Conservation (phyloP, 2,888 invertebrate species). For the Hololepta plana region DNA sequence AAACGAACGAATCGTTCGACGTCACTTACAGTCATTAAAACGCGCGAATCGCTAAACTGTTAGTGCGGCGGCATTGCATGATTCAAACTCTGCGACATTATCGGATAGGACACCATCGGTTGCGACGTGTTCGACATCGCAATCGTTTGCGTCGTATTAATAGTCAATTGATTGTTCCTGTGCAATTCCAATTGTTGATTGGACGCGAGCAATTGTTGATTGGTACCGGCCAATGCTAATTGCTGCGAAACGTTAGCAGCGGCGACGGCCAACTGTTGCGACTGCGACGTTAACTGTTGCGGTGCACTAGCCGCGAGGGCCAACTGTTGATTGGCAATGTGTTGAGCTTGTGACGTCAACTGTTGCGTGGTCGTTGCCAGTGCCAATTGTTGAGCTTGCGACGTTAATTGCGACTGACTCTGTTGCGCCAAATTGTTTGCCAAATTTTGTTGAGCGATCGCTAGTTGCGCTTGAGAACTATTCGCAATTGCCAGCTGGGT, state of each 20-base stretch:
- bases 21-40: too few relatives aligned
- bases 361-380: conserved; percentile 21
- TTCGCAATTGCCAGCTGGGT: conserved; percentile 23
- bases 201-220: conserved; percentile 18
- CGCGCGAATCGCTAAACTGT: too few relatives aligned
- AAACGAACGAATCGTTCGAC: too few relatives aligned
- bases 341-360: conserved; percentile 17
- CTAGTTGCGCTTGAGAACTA: conserved; percentile 24
- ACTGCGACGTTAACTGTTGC: conserved; percentile 20
- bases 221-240: conserved; percentile 14
- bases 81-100: conserved; percentile 40
- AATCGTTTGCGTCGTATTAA: conserved; percentile 31
- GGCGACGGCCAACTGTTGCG: conserved; percentile 19
- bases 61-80: conserved; percentile 19
- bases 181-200: conserved; percentile 21
- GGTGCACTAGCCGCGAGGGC: conserved; percentile 15
- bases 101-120: conserved; percentile 45
- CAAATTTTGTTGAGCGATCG: conserved; percentile 25
- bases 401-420: conserved; percentile 18
- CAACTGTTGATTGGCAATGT: conserved; percentile 17
- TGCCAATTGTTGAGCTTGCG: conserved; percentile 22
- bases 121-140: conserved; percentile 39
- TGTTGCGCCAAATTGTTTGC: conserved; percentile 22
- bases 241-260: conserved; percentile 16
- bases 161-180: conserved; percentile 23